These are phyloP conservation scores for Papilio helenus DNA, from an alignment of 1,140 invertebrate species.

Conservation along the genomic window DNA sequence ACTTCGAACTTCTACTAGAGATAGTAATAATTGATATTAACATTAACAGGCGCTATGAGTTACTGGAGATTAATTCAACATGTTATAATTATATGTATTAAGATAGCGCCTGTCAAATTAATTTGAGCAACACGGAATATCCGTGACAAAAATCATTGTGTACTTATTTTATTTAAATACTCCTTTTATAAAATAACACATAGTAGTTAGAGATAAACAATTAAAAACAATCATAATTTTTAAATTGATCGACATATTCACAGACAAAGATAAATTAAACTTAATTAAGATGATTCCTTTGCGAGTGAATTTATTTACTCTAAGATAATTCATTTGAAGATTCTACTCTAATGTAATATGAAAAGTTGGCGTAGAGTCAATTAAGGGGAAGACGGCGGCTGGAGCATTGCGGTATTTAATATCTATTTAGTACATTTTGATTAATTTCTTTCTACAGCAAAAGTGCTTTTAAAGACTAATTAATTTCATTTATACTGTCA, in stretches of 20 bases:
- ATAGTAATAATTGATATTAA: too few species aligned
- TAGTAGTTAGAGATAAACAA: neutral
- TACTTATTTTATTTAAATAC: neutral
- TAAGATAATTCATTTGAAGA: conserved; percentile 1
- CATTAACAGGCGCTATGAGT: too few species aligned
- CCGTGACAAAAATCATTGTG: neutral
- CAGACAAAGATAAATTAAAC: neutral
- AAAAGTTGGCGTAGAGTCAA: conserved; percentile 26
- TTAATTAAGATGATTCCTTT: conserved; percentile 1
- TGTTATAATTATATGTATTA: neutral
- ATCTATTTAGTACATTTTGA: neutral
- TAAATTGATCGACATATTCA: neutral
- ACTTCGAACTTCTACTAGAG: too few species aligned
- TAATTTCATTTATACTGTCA: neutral
- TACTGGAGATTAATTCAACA: too few species aligned
- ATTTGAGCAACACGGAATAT: neutral
- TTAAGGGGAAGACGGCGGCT: neutral
- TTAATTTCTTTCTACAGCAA: neutral
- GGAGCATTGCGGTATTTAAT: neutral
- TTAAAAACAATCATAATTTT: neutral
- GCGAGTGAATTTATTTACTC: conserved; percentile 16
- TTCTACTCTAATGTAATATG: conserved; percentile 9
- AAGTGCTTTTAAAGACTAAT: neutral
- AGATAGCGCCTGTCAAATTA: neutral
- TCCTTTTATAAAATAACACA: neutral